Percentiles rank a stretch among this genome's conserved stretches.
Evolutionary conservation across 2,113 vertebrate genomes (phyloP).

Genomic region (Onychostoma macrolepis): DNA sequence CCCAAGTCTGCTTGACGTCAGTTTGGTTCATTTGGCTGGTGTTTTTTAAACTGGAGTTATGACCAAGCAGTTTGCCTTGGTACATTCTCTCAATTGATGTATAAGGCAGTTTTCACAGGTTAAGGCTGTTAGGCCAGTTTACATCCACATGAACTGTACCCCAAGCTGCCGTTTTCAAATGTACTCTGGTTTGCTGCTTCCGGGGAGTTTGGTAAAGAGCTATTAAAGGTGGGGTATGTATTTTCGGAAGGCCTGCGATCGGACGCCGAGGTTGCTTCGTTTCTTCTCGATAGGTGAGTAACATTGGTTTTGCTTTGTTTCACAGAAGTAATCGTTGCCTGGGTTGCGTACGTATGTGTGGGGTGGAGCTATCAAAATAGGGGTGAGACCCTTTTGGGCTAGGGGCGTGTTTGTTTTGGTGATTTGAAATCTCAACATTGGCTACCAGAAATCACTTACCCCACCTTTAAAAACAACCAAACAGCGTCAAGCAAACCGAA

Average conservation of each 20-base stretch:
- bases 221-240: no score
- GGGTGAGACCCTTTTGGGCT: no score
- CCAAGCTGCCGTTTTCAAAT: neutral
- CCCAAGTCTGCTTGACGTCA: neutral
- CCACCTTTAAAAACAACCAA: neutral
- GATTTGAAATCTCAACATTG: no score
- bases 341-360: no score
- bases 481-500: neutral
- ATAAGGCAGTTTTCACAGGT: neutral
- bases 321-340: no score
- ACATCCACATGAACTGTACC: neutral
- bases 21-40: constrained; percentile 3
- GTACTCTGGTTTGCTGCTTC: constrained; percentile 15
- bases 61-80: neutral
- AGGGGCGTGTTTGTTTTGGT: no score
- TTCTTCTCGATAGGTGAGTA: no score
- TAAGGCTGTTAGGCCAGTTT: neutral
- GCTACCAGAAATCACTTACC: no score
- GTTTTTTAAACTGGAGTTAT: neutral
- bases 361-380: no score
- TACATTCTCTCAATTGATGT: neutral
- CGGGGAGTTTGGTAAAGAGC: neutral
- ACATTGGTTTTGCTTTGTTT: no score
- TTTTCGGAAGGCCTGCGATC: no score
- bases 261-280: no score